Evolutionary conservation across 2,113 vertebrate genomes (phyloP).

Genomic region (Cyprinodon tularosa): DNA sequence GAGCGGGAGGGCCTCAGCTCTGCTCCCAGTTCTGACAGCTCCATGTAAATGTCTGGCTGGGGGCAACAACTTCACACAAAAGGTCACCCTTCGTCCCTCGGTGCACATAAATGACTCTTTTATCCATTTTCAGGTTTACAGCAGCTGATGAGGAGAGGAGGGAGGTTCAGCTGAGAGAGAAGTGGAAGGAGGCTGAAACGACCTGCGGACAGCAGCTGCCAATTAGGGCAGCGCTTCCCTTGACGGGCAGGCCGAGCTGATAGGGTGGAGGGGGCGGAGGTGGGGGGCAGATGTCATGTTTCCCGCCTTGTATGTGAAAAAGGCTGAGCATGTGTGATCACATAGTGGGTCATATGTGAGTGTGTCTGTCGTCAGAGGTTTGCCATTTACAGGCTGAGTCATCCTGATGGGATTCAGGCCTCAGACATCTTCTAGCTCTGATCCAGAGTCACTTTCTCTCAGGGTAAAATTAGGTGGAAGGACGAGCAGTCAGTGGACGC

Average conservation of each 20-base stretch:
- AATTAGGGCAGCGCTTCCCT: constrained; percentile 60
- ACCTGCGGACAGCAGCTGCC: constrained; percentile 72
- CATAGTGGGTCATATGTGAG: constrained; percentile 38
- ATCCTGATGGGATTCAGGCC: constrained; percentile 27
- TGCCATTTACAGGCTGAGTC: constrained; percentile 36
- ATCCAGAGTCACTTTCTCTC: neutral
- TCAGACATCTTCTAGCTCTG: constrained; percentile 16
- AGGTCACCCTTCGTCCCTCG: constrained; percentile 81
- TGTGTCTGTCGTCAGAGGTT: constrained; percentile 35
- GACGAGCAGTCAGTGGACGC: neutral
- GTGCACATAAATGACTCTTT: constrained; percentile 81
- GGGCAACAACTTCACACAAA: constrained; percentile 82
- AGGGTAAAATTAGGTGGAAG: neutral
- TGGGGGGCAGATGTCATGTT: constrained; percentile 10
- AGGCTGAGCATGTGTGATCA: constrained; percentile 29
- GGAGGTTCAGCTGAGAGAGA: constrained; percentile 25
- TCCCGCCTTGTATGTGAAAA: constrained; percentile 30
- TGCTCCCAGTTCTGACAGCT: constrained; percentile 76
- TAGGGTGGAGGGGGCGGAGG: constrained; percentile 11
- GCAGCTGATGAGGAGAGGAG: constrained; percentile 47
- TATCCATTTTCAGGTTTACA: constrained; percentile 82
- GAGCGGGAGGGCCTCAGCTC: constrained; percentile 55
- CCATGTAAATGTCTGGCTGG: constrained; percentile 84
- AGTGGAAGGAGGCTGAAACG: constrained; percentile 51
- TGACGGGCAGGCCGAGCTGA: neutral